Percentiles rank a stretch among this genome's conserved stretches.
Evolutionary conservation across 2,797 vertebrate genomes (phyloP).

Genomic region (Gambelia wislizenii): DNA sequence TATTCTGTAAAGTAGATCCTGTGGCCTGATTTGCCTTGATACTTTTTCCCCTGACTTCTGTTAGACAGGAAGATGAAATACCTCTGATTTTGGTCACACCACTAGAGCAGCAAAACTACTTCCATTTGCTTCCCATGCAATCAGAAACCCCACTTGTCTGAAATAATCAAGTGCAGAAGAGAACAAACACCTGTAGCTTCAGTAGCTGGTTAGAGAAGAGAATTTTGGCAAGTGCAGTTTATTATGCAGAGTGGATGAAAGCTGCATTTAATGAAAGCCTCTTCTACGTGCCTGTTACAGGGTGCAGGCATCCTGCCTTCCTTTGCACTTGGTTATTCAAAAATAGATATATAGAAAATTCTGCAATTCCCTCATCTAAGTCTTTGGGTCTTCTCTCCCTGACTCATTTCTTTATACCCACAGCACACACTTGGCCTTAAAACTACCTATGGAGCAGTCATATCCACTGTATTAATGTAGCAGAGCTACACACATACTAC

Average conservation of each 20-base stretch:
- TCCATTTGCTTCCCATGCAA: rapidly evolving
- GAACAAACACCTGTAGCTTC: background rate
- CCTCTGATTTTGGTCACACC: background rate
- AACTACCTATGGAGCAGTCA: background rate
- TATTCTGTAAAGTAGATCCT: background rate
- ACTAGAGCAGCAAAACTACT: rapidly evolving
- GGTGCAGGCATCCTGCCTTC: background rate
- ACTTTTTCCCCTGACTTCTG: background rate
- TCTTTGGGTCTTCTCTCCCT: background rate
- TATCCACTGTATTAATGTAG: background rate
- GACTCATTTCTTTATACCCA: background rate
- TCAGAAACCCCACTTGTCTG: background rate
- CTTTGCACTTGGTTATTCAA: background rate
- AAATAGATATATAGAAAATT: too few species aligned
- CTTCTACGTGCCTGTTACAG: background rate
- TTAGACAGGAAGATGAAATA: background rate
- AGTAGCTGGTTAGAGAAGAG: too few species aligned
- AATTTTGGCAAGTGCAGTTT: background rate
- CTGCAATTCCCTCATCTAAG: background rate
- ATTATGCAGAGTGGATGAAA: background rate
- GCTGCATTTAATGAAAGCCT: background rate
- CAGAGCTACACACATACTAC: background rate
- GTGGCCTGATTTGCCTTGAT: background rate
- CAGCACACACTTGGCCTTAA: background rate
- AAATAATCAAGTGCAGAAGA: background rate